A percentile compares a stretch with the other conserved stretches of the same genome.
phyloP scores from a whole-genome alignment of 2,888 invertebrate genomes.

The Synergus japonicus region DNA sequence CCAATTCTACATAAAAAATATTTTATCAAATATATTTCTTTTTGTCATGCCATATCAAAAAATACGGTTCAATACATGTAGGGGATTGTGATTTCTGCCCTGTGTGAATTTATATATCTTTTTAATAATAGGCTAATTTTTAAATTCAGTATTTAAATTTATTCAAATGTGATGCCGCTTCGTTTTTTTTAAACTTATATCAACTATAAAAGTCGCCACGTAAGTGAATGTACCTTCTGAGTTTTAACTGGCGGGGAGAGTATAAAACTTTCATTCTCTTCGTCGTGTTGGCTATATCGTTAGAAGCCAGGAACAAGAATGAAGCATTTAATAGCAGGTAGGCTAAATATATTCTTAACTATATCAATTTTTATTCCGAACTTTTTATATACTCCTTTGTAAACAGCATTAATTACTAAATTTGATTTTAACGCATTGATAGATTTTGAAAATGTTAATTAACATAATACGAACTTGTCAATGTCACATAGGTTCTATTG shows the following conservation, averaged over 20 bases:
- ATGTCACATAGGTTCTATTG: neutral
- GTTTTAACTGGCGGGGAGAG: slow-evolving; percentile 25
- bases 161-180: neutral
- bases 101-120: neutral
- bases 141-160: neutral
- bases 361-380: too few relatives aligned
- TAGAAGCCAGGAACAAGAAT: slow-evolving; percentile 16
- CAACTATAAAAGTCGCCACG: neutral
- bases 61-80: too few relatives aligned
- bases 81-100: too few relatives aligned
- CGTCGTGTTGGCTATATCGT: neutral
- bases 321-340: slow-evolving; percentile 23
- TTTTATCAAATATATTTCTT: too few relatives aligned
- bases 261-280: slow-evolving; percentile 16
- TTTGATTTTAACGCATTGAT: too few relatives aligned
- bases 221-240: slow-evolving; percentile 2
- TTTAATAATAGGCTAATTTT: neutral
- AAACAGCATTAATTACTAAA: too few relatives aligned
- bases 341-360: neutral
- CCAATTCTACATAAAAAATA: too few relatives aligned
- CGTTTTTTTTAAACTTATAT: neutral
- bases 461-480: neutral
- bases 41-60: too few relatives aligned
- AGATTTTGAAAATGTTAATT: neutral
- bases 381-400: too few relatives aligned